phyloP scores from a whole-genome alignment of 2,888 invertebrate species.

The Amblyteles armatorius region DNA sequence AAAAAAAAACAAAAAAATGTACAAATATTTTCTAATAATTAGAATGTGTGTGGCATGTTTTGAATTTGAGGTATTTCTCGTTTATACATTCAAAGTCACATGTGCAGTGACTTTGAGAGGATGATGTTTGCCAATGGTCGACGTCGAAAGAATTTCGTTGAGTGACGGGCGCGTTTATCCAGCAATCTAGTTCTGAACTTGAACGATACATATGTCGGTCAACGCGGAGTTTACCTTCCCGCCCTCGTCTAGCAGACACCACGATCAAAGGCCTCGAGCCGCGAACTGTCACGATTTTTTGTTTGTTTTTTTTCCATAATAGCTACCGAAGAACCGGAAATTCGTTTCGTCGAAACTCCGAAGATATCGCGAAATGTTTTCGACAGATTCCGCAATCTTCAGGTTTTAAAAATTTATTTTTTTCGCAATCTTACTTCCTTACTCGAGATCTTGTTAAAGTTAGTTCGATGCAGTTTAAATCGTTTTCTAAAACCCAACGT shows the following conservation, averaged over 20 bases:
- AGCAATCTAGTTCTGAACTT: conserved; percentile 5
- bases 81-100: no score
- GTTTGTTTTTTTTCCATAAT: neutral
- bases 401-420: no score
- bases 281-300: no score
- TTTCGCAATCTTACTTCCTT: neutral
- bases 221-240: conserved; percentile 32
- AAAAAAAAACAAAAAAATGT: no score
- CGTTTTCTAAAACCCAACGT: neutral
- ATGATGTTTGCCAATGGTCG: neutral
- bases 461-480: neutral
- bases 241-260: neutral
- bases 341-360: neutral
- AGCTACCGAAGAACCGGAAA: conserved; percentile 8
- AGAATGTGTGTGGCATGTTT: neutral
- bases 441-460: neutral
- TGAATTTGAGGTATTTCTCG: neutral
- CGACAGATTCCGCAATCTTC: neutral
- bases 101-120: neutral
- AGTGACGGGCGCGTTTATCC: conserved; percentile 16
- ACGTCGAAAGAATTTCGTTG: conserved; percentile 17
- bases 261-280: neutral
- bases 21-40: no score
- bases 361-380: neutral
- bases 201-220: conserved; percentile 33